phyloP scores from a whole-genome alignment of 2,888 invertebrate genomes.

The Leptopilina drosophilae region DNA sequence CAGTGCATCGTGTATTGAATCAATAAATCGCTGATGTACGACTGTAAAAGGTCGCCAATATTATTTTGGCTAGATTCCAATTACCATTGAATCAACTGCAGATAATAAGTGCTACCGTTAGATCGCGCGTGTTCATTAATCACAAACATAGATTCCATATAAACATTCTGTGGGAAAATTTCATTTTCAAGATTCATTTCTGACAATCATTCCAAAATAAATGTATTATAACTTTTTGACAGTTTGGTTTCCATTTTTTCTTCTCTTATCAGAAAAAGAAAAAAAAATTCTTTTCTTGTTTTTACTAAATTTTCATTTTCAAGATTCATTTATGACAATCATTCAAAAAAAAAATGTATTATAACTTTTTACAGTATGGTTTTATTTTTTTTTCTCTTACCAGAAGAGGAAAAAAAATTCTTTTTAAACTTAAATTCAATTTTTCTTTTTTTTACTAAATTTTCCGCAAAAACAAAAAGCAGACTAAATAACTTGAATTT shows the following conservation, averaged over 20 bases:
- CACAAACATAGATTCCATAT: conserved; percentile 22
- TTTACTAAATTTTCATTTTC: too few species aligned
- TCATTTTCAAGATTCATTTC: neutral
- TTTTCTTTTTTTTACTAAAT: too few species aligned
- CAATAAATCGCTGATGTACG: neutral
- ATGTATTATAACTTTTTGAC: neutral
- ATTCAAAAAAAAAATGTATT: too few species aligned
- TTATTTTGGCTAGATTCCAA: conserved; percentile 30
- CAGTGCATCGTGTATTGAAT: conserved; percentile 16
- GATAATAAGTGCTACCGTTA: conserved; percentile 24
- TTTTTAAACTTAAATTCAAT: too few species aligned
- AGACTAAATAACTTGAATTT: too few species aligned
- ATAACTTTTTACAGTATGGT: too few species aligned
- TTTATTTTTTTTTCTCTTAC: too few species aligned
- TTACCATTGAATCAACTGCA: conserved; percentile 28
- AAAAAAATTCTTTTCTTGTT: too few species aligned
- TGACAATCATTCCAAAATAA: neutral
- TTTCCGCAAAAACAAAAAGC: too few species aligned
- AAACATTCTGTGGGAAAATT: conserved; percentile 20
- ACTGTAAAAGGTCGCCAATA: conserved; percentile 25
- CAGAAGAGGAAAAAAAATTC: too few species aligned
- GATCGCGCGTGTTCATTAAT: conserved; percentile 14
- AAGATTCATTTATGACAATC: too few species aligned
- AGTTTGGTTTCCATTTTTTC: neutral
- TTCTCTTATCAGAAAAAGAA: neutral